These are phyloP conservation scores for Semicossyphus pulcher DNA, from an alignment of 2,113 vertebrate species.

Conservation along the genomic window DNA sequence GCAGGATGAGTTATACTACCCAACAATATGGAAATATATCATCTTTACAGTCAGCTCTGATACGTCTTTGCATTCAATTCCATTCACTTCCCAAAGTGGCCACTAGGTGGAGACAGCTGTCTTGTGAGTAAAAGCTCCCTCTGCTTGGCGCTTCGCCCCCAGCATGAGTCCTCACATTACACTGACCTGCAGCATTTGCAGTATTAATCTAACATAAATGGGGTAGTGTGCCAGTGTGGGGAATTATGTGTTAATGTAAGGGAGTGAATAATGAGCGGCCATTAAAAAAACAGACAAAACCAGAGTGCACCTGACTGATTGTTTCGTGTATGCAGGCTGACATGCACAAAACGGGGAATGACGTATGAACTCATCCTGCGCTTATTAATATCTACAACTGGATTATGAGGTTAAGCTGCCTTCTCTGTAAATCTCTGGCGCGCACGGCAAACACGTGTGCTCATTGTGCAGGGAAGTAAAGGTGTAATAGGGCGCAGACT, in stretches of 20 bases:
- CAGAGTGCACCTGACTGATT: constrained; percentile 69
- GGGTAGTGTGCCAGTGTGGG: constrained; percentile 61
- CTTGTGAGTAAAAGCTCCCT: constrained; percentile 54
- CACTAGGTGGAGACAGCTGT: constrained; percentile 83
- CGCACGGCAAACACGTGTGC: neutral
- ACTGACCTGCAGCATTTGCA: constrained; percentile 70
- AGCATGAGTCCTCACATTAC: constrained; percentile 35
- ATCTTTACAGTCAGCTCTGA: constrained; percentile 2
- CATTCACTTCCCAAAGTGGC: constrained; percentile 37
- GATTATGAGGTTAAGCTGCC: constrained; percentile 67
- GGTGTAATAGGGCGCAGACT: constrained; percentile 27
- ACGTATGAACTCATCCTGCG: constrained; percentile 68
- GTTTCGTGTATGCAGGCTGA: constrained; percentile 68
- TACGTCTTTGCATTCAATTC: constrained; percentile 3
- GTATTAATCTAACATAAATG: constrained; percentile 73
- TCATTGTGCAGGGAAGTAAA: constrained; percentile 28
- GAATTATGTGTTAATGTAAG: constrained; percentile 67
- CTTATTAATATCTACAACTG: constrained; percentile 74
- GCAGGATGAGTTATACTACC: constrained; percentile 46
- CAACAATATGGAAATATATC: constrained; percentile 48
- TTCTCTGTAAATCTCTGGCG: constrained; percentile 14
- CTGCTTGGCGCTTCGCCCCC: constrained; percentile 18
- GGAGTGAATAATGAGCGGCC: constrained; percentile 69
- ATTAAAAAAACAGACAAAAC: constrained; percentile 63
- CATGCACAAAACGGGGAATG: constrained; percentile 64